Evolutionary conservation across 2,888 invertebrate species (phyloP).

Genomic region (Dasysyrphus tricinctus): DNA sequence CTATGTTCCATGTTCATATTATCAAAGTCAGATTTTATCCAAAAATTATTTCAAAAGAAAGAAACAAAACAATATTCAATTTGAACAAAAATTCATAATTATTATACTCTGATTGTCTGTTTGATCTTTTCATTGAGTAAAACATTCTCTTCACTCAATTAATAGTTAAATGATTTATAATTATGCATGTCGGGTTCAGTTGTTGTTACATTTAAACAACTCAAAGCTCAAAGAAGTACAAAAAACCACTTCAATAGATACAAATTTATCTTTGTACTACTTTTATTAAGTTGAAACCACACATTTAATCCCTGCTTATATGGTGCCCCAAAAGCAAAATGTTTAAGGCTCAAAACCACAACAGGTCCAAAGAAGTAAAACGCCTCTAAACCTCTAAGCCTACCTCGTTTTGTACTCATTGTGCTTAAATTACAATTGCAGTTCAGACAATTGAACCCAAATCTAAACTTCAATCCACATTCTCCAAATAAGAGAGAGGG

Average conservation of each 20-base stretch:
- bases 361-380: neutral
- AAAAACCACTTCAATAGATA: neutral
- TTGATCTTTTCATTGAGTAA: slow-evolving; percentile 9
- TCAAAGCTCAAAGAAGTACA: neutral
- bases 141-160: slow-evolving; percentile 43
- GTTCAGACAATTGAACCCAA: slow-evolving; percentile 65
- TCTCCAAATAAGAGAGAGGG: neutral
- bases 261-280: slow-evolving; percentile 11
- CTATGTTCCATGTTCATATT: too few relatives aligned
- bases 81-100: neutral
- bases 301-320: slow-evolving; percentile 54
- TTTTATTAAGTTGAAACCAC: slow-evolving; percentile 9
- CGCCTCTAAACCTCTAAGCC: slow-evolving; percentile 11
- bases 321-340: slow-evolving; percentile 38
- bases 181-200: slow-evolving; percentile 46
- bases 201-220: slow-evolving; percentile 20
- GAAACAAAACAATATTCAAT: neutral
- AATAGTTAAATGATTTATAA: slow-evolving; percentile 34
- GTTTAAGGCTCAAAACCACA: slow-evolving; percentile 29
- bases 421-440: slow-evolving; percentile 45
- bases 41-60: neutral
- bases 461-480: slow-evolving; percentile 57
- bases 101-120: neutral
- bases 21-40: neutral
- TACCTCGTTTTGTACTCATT: slow-evolving; percentile 43